Percentiles rank a stretch among this genome's conserved stretches.
phyloP scores from a whole-genome alignment of 2,888 invertebrate species.

The Amblyteles armatorius region DNA sequence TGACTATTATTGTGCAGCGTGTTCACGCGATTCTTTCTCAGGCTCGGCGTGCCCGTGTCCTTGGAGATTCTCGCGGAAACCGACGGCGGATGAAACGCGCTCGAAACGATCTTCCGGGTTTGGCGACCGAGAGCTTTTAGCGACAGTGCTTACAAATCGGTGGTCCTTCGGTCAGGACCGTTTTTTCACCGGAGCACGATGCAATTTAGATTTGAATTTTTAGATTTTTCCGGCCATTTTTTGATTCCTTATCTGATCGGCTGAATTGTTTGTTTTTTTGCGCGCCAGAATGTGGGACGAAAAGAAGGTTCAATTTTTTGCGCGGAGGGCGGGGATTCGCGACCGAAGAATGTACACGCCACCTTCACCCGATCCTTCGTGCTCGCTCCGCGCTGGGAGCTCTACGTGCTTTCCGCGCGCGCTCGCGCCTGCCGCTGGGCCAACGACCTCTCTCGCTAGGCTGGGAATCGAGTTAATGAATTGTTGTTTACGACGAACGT shows the following conservation, averaged over 20 bases:
- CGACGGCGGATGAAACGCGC: conserved; percentile 4
- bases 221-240: neutral
- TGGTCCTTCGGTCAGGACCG: too few species aligned
- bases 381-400: neutral
- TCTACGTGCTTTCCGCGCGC: conserved; percentile 41
- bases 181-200: too few species aligned
- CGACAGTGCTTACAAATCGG: neutral
- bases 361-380: neutral
- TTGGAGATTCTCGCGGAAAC: conserved; percentile 17
- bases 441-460: conserved; percentile 67
- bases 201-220: neutral
- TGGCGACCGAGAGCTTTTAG: neutral
- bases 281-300: neutral
- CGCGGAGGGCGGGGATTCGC: neutral
- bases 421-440: conserved; percentile 54
- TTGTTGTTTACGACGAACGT: conserved; percentile 71
- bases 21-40: conserved; percentile 33
- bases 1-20: conserved; percentile 23
- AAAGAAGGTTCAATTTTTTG: conserved; percentile 38
- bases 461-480: conserved; percentile 71
- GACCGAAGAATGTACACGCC: conserved; percentile 21
- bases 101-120: conserved; percentile 46
- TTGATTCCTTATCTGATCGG: neutral
- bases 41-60: conserved; percentile 30
- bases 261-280: neutral